These are phyloP conservation scores for Meghimatium bilineatum DNA, from an alignment of 2,888 invertebrate genomes.

Conservation along the genomic window DNA sequence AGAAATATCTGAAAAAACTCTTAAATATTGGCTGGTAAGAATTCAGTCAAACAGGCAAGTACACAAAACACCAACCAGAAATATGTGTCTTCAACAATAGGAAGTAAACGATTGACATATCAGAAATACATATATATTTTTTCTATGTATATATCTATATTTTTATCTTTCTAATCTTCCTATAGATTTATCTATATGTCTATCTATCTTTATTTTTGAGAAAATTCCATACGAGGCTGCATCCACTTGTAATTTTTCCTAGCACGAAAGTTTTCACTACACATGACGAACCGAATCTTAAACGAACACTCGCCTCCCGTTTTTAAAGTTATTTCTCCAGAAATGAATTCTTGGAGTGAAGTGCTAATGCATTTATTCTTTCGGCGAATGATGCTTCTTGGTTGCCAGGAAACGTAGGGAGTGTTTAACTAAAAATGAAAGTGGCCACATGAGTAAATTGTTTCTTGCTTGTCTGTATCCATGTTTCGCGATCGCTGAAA, in stretches of 20 bases:
- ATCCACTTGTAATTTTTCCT: not conserved
- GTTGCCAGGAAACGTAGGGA: not conserved
- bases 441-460: constrained; percentile 25
- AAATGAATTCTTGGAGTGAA: not conserved
- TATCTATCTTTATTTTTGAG: not conserved
- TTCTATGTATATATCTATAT: not conserved
- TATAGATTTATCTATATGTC: constrained; percentile 21
- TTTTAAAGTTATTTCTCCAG: not conserved
- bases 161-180: not conserved
- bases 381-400: constrained; percentile 3
- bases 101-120: no score
- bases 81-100: no score
- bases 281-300: not conserved
- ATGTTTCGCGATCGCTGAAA: not conserved
- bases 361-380: constrained; percentile 29
- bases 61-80: no score
- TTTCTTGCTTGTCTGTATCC: not conserved
- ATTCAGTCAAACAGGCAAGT: no score
- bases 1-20: no score
- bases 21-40: no score
- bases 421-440: constrained; percentile 7
- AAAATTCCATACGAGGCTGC: not conserved
- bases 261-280: not conserved
- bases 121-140: no score
- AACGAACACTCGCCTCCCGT: not conserved